Evolutionary conservation across 2,113 vertebrate species (phyloP).

Genomic region (Riparia riparia): DNA sequence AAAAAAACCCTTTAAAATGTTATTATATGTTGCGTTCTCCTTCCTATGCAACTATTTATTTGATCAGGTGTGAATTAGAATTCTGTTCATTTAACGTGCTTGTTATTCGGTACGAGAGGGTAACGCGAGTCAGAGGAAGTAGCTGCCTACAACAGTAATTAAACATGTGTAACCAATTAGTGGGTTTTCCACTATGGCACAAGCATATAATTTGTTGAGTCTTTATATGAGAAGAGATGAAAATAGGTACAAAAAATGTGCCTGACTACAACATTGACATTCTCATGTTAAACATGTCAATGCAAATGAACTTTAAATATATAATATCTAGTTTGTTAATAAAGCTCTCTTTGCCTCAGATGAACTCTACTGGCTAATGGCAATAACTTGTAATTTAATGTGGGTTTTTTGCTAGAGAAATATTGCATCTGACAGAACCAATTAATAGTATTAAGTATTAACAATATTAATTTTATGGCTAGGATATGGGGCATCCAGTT

Average conservation of each 20-base stretch:
- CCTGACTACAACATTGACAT: slow-evolving; percentile 69
- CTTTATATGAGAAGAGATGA: slow-evolving; percentile 82
- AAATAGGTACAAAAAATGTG: slow-evolving; percentile 81
- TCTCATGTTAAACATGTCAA: slow-evolving; percentile 79
- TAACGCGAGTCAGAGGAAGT: slow-evolving; percentile 88
- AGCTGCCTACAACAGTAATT: slow-evolving; percentile 93
- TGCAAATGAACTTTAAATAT: slow-evolving; percentile 79
- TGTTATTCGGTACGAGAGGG: slow-evolving; percentile 86
- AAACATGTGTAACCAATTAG: slow-evolving; percentile 99
- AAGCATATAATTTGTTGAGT: slow-evolving; percentile 92
- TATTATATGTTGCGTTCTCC: slow-evolving; percentile 65
- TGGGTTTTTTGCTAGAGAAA: slow-evolving; percentile 18
- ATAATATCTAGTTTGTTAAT: slow-evolving; percentile 78
- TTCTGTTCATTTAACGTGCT: slow-evolving; percentile 80
- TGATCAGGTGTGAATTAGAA: slow-evolving; percentile 91
- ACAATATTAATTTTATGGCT: slow-evolving; percentile 57
- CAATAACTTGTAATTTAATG: slow-evolving; percentile 72
- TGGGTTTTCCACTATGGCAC: slow-evolving; percentile 85
- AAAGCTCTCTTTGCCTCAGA: slow-evolving; percentile 65
- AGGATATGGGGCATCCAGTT: not conserved
- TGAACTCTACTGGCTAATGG: slow-evolving; percentile 63
- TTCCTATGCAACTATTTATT: slow-evolving; percentile 77
- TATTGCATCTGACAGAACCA: slow-evolving; percentile 66
- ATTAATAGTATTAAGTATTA: slow-evolving; percentile 53
- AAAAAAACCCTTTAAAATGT: slow-evolving; percentile 7